Evolutionary conservation across 2,113 vertebrate species (phyloP), one percentile per base, ranked within the genome.

Genomic region (Limnothrissa miodon): DNA sequence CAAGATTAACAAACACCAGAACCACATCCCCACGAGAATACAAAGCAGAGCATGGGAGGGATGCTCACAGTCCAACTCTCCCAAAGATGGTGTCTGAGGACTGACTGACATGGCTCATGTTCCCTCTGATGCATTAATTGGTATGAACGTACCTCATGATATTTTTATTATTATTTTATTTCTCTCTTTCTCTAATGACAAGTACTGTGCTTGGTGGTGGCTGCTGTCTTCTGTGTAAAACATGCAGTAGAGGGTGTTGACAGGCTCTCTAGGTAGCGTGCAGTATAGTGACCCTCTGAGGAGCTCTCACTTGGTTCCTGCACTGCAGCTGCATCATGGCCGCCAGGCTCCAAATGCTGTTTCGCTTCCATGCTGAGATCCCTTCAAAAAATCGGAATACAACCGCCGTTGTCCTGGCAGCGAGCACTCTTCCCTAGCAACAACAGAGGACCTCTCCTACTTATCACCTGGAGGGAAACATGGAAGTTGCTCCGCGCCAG

Each of bases 361-460:
- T 66, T 66, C 13, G 15, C 25, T 15, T 66, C 10, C 11, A 33
- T 33, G 25, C n/a, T 66, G 59, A 66, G n/a, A 66, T 66, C 13
- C 59, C 59, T 33, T 29, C n/a, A 66, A n/a, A 56, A 56, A 17
- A 42, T 42, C n/a, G 56, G 59, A 33, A 66, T 29, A 66, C 59
- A 66, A 66, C 29, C 1, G 25, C 59, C 2, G 59, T 66, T 66
- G 59, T 66, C 59, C 59, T 66, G 59, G 59, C 59, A 66, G 59
- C 59, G 33, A 66, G 59, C 25, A 66, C n/a, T 9, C 59, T 66
- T 66, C 59, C 59, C 59, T 66, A 33, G 59, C 59, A 66, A 66
- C 59, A 66, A 66, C 25, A 66, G 59, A 10, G 29, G 25, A 66
- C 59, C 59, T 9, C 59, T 66, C 59, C n/a, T 11, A 25, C 25